Evolutionary conservation across 2,888 invertebrate species (phyloP), one percentile per base, ranked within the genome.

Genomic region (Mesorhabditis sp.): DNA sequence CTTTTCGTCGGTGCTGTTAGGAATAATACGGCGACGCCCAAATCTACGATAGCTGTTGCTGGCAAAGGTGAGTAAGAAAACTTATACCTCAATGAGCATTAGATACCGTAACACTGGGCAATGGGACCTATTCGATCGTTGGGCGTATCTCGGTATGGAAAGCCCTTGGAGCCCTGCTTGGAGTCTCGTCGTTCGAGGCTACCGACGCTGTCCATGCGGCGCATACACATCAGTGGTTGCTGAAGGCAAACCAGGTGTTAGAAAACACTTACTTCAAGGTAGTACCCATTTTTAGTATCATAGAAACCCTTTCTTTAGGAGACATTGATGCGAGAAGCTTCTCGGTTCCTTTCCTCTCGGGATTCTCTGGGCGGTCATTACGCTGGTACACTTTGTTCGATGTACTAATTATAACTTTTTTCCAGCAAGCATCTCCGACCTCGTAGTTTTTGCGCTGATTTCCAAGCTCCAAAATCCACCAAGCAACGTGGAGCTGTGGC

Each of bases 401-500:
- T 63, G 44, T 76, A 3, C 43, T 76, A n/a, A 65, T 76, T 43
- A 67, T 66, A 71, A 70, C 15, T 62, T 5, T 63, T 10, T 58
- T 15, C n/a, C 50, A 44, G 45, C 10, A 42, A 15, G 6, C 43
- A 10, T 5, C 5, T 10, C 6, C 4, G 43, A 65, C 50, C 58
- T 43, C 13, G 13, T 13, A 45, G 58, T 67, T 43, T 6, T 45
- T 58, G 10, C 62, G 15, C 62, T 4, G 7, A 41, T 10, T 28
- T 4, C 13, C 28, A 63, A 43, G 65, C 10, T 44, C 13, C 43
- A 4, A 45, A 43, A 66, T 43, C 75, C 68, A 3, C 75, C 79
- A 13, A 79, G 73, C 65, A 80, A 80, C 66, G 76, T 80, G 58
- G 78, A 80, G 66, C 65, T 76, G 42, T 79, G 79, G 80, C 67